phyloP scores from a whole-genome alignment of 2,888 invertebrate genomes.

The Cancer borealis region DNA sequence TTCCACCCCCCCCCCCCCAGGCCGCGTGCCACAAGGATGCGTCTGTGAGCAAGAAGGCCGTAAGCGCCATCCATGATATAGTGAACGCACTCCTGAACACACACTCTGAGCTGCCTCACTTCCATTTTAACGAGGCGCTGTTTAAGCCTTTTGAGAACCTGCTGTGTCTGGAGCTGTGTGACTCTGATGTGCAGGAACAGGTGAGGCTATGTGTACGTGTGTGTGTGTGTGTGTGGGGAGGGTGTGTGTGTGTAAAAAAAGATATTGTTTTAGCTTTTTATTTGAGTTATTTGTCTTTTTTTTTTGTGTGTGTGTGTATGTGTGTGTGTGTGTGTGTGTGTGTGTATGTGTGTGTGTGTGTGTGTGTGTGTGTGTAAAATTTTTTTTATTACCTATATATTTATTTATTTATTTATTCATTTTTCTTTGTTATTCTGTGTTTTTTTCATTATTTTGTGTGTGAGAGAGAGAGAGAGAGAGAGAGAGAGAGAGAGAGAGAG shows the following conservation, averaged over 20 bases:
- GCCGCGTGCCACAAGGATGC: constrained; percentile 95
- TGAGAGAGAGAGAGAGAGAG: constrained; percentile 30
- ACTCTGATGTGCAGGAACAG: constrained; percentile 92
- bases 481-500: neutral
- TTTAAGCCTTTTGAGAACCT: constrained; percentile 97
- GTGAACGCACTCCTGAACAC: constrained; percentile 92
- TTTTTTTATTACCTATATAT: too few species aligned
- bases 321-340: too few species aligned
- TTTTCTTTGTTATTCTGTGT: neutral
- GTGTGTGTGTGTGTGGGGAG: neutral
- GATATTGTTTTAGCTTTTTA: neutral
- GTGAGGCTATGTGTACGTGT: constrained; percentile 80
- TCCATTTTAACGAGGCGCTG: constrained; percentile 96
- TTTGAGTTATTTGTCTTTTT: neutral
- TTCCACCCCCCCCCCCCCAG: constrained; percentile 80
- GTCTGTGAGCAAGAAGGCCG: constrained; percentile 92
- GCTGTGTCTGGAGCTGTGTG: constrained; percentile 94
- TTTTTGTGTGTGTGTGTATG: neutral
- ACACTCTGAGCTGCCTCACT: constrained; percentile 93
- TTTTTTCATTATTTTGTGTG: neutral
- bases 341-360: neutral
- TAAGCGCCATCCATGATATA: constrained; percentile 92
- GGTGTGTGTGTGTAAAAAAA: neutral
- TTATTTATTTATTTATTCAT: neutral
- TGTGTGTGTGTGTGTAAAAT: too few species aligned